Evolutionary conservation across 1,140 invertebrate genomes (phyloP), one percentile per base, ranked within the genome.

Genomic region (Drosophila jambulina): DNA sequence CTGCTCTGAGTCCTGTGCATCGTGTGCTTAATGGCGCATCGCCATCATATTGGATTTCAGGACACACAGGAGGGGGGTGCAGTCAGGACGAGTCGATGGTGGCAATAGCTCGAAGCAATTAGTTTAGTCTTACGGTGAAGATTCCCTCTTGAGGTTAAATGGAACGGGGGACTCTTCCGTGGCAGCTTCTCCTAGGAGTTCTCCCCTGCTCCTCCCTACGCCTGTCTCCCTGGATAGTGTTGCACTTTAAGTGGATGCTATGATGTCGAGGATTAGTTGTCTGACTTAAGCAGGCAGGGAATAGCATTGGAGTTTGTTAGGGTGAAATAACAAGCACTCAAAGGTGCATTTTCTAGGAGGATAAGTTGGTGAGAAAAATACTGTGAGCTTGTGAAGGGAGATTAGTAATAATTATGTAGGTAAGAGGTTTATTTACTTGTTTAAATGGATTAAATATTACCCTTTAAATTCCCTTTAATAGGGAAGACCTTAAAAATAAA

Each of bases 101-200:
- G 57, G 69, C 80, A 83, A 82, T 79, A 65, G 80, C 80, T 79
- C 34, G 56, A 40, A 83, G 70, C 80, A 83, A 84, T 83, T 83
- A 84, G 81, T 84, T 83, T 70, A 64, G 75, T 75, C 64, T 69
- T 61, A 72, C 75, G 63, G 46, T 78, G 42, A 54, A 69, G 75
- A 61, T 61, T 69, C 46, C 43, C 63, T 49, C 54, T 54, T 42
- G 75, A 23, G 75, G 74, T 69, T 78, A 78, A 78, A 78, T 56
- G 75, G 54, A 15, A n/a, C 25, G 23, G 46, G 46, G 43, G 74
- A 36, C 61, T 27, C 69, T 49, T 49, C 34, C 45, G 45, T 25
- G 46, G 46, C 36, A 53, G 67, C 48, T 19, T 21, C 63, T 59
- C 1, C 40, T 27, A 15, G 19, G 9, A 21, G 5, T 12, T 13